A percentile compares a stretch with the other conserved stretches of the same genome.
Evolutionary conservation across 2,888 invertebrate species (phyloP).

Genomic region (Acrocera orbiculus): DNA sequence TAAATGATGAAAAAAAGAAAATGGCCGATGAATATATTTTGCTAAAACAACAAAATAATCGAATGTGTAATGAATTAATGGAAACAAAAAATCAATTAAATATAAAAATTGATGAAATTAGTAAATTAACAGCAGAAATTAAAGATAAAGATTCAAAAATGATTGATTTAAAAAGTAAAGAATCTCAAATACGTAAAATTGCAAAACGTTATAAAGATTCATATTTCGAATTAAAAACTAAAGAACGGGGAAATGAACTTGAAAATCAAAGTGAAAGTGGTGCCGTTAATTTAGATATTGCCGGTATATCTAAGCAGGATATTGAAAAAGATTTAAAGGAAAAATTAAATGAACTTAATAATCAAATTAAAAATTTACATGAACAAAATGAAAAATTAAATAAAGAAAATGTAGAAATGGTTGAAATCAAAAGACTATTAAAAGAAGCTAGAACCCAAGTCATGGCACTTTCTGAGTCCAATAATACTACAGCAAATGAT

Average conservation of each 20-base stretch:
- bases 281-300: constrained; percentile 31
- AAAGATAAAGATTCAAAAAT: constrained; percentile 47
- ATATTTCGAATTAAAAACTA: constrained; percentile 56
- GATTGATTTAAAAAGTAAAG: constrained; percentile 49
- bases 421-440: constrained; percentile 47
- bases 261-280: constrained; percentile 33
- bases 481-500: constrained; percentile 42
- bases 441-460: constrained; percentile 60
- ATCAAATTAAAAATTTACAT: constrained; percentile 28
- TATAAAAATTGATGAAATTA: constrained; percentile 40
- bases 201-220: constrained; percentile 85
- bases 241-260: constrained; percentile 39
- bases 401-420: constrained; percentile 45
- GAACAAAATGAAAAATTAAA: constrained; percentile 39
- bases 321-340: constrained; percentile 32
- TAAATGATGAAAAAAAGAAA: constrained; percentile 47
- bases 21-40: constrained; percentile 43
- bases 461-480: constrained; percentile 50
- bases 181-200: constrained; percentile 64
- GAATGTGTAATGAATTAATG: constrained; percentile 43
- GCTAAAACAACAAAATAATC: constrained; percentile 39
- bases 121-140: constrained; percentile 46
- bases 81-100: constrained; percentile 42
- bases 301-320: constrained; percentile 20
- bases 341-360: constrained; percentile 31